Conservation (phyloP, 2,797 vertebrate species). For the Rhabdophis nuchalis region DNA sequence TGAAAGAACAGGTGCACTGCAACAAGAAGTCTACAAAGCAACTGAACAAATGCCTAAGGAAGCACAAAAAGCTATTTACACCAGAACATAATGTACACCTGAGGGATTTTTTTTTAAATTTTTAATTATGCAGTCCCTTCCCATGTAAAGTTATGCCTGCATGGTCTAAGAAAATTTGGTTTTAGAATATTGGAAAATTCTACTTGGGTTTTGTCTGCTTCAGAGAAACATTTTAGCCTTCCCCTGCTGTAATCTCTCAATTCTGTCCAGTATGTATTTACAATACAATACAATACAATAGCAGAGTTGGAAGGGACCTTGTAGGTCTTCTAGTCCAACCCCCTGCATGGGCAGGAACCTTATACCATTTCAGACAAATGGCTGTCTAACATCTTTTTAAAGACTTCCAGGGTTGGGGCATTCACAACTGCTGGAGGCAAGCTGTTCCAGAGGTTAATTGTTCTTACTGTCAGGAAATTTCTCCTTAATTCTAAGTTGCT, state of each 20-base stretch:
- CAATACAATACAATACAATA: no score
- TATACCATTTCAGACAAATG: no score
- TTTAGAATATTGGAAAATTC: background rate
- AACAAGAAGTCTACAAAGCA: background rate
- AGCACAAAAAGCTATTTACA: background rate
- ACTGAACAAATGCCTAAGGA: background rate
- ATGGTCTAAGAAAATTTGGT: background rate
- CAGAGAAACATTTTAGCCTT: background rate
- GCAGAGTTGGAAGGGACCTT: no score
- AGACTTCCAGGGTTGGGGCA: no score
- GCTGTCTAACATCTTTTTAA: no score
- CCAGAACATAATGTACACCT: background rate
- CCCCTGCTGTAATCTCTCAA: background rate
- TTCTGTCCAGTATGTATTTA: background rate
- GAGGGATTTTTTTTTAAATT: background rate
- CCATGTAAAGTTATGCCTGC: background rate
- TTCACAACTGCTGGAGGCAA: no score
- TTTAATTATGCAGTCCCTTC: background rate
- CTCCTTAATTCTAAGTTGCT: no score
- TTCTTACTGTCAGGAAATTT: no score
- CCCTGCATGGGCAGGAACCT: no score
- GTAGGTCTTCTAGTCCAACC: no score
- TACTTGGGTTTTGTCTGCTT: background rate
- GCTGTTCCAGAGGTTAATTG: no score
- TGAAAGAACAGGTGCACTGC: background rate